Evolutionary conservation across 1,140 invertebrate genomes (phyloP).

Genomic region (Hormaphis cornu): DNA sequence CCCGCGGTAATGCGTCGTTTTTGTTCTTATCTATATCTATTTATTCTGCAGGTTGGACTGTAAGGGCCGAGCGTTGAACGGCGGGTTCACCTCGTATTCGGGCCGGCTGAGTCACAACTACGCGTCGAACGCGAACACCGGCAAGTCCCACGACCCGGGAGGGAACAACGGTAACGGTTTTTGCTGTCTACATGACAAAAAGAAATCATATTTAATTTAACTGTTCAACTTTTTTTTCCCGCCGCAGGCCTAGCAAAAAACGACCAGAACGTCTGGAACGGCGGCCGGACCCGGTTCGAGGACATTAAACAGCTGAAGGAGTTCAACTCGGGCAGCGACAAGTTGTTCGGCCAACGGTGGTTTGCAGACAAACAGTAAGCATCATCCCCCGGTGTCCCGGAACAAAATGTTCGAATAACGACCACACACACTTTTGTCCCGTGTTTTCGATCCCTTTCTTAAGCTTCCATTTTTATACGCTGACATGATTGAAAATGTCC

Average conservation of each 20-base stretch:
- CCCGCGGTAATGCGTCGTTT: neutral
- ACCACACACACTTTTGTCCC: too few relatives aligned
- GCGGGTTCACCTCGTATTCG: constrained; percentile 5
- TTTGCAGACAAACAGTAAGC: constrained; percentile 17
- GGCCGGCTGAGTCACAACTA: constrained; percentile 11
- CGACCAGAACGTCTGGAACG: constrained; percentile 1
- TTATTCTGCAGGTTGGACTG: constrained; percentile 33
- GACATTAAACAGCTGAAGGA: constrained; percentile 28
- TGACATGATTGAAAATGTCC: too few relatives aligned
- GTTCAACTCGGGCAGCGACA: constrained; percentile 10
- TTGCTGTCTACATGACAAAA: too few relatives aligned
- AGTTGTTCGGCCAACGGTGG: constrained; percentile 19
- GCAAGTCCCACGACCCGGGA: constrained; percentile 34
- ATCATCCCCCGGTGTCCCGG: too few relatives aligned
- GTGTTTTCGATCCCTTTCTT: too few relatives aligned
- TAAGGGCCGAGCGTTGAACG: constrained; percentile 22
- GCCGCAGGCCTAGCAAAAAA: neutral
- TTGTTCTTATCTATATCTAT: neutral
- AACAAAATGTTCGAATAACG: too few relatives aligned
- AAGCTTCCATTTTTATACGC: too few relatives aligned
- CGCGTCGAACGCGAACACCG: constrained; percentile 18
- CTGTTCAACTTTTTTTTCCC: too few relatives aligned
- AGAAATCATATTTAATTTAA: too few relatives aligned
- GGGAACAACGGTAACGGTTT: constrained; percentile 34
- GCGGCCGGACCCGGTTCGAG: constrained; percentile 7